These are phyloP conservation scores for Euleptes europaea DNA, from an alignment of 2,113 vertebrate genomes.

Conservation along the genomic window DNA sequence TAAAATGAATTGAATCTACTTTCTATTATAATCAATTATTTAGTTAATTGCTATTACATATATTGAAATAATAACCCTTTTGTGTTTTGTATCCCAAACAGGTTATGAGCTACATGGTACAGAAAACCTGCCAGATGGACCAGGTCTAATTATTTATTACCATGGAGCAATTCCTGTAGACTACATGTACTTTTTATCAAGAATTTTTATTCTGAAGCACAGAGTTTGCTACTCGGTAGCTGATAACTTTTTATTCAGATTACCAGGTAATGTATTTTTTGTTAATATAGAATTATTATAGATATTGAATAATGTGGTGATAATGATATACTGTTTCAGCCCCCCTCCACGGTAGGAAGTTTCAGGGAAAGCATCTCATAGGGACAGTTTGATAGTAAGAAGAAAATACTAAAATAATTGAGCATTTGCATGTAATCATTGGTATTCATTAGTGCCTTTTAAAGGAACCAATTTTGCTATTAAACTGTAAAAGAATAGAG, in stretches of 20 bases:
- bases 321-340: background rate
- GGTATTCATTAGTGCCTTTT: background rate
- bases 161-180: constrained; percentile 91
- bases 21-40: background rate
- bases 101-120: constrained; percentile 73
- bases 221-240: constrained; percentile 87
- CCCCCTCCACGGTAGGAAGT: background rate
- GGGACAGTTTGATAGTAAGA: background rate
- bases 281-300: background rate
- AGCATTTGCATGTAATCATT: background rate
- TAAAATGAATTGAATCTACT: background rate
- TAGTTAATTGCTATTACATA: background rate
- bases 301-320: background rate
- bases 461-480: background rate
- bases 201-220: constrained; percentile 84
- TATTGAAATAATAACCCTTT: background rate
- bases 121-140: constrained; percentile 77
- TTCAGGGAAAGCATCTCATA: background rate
- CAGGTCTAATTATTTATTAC: constrained; percentile 90
- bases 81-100: constrained; percentile 55
- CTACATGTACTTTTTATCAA: constrained; percentile 89
- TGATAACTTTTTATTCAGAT: constrained; percentile 83
- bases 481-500: background rate
- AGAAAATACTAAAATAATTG: too few species aligned
- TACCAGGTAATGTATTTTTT: constrained; percentile 66